These are phyloP conservation scores for Calcarius lapponicus DNA, from an alignment of 2,797 vertebrate genomes.

Conservation along the genomic window DNA sequence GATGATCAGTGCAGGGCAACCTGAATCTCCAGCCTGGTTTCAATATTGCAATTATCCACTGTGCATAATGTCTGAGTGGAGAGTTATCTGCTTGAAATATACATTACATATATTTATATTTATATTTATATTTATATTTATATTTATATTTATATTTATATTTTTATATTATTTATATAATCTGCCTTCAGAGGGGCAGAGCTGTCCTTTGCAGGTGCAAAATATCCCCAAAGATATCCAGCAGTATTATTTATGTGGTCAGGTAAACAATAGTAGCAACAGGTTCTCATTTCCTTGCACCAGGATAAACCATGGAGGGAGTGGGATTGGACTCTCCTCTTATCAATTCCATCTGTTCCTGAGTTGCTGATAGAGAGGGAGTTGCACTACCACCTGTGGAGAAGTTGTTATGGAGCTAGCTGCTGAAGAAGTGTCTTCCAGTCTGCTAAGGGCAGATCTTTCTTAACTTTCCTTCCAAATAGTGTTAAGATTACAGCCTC, in stretches of 20 bases:
- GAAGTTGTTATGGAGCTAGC: neutral
- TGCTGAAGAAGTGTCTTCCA: neutral
- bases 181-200: neutral
- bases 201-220: neutral
- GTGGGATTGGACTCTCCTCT: neutral
- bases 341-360: neutral
- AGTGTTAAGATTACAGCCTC: neutral
- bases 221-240: neutral
- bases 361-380: neutral
- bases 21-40: neutral
- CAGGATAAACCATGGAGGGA: neutral
- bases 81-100: neutral
- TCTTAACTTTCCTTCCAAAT: neutral
- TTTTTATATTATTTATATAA: too few species aligned
- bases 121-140: too few species aligned
- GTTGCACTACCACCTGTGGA: neutral
- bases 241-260: accelerated
- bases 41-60: neutral
- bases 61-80: neutral
- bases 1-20: neutral
- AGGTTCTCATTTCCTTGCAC: neutral
- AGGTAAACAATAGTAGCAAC: neutral
- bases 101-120: too few species aligned
- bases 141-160: too few species aligned
- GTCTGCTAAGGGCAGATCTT: too few species aligned